Base-by-base conservation (phyloP, 2,888 invertebrate species). In the Diarsia mendica region DNA sequence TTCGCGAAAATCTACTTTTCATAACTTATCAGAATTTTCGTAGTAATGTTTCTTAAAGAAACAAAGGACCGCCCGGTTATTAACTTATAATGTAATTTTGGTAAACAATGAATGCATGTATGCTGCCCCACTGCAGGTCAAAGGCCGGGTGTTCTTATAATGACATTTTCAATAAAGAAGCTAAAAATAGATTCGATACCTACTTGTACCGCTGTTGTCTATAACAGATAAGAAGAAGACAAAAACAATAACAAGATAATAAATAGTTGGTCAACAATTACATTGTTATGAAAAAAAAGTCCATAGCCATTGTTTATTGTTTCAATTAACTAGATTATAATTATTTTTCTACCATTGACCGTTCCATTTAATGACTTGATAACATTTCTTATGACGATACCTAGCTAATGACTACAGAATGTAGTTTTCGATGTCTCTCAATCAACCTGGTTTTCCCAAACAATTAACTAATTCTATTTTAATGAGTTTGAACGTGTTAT, bases 381-480 rank as follows among this genome's bases (percentile, higher is more conserved):
- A 33, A 75, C 46, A 82, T 83, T 83, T 71, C 70, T 61, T 73
- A 65, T 77, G 85, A 83, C 67, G 44, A 23, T 67, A 73, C 58
- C 67, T 64, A 60, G 48, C 61, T 84, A 84, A 79, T 77, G 72
- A 79, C 61, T 20, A 64, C 53, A 75, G 75, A 89, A 89, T 87
- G 85, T 49, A 73, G 77, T 85, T 83, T 79, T 73, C 53, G 63
- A 80, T 74, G 74, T 51, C 48, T 76, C 39, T 82, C 79, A 66
- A 83, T 79, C 72, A 79, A 81, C 81, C 79, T 75, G 73, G 82
- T 88, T 86, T 81, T 82, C 67, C 72, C 65, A 80, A 85, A 85
- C 90, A 89, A 92, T 94, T 92, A 93, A 93, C 92, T 93, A 95
- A 95, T 94, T 91, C 87, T 88, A 75, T 86, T 93, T 91, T 94